Conservation (phyloP, 2,888 invertebrate genomes). For the Melangyna quadrimaculata region DNA sequence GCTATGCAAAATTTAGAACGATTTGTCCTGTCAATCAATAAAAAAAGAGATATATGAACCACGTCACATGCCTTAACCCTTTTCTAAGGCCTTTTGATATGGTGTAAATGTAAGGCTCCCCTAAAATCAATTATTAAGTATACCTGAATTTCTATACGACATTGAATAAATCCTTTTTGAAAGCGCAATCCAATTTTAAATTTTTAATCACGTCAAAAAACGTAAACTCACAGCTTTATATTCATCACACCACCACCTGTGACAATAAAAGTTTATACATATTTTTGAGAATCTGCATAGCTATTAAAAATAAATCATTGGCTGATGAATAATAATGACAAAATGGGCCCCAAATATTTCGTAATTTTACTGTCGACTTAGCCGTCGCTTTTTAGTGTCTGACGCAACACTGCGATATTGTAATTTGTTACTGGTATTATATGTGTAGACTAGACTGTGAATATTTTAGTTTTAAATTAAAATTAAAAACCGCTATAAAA, state of each 20-base stretch:
- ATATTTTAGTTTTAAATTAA: neutral
- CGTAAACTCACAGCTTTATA: neutral
- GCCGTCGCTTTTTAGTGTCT: too few species aligned
- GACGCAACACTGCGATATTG: too few species aligned
- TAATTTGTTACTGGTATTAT: too few species aligned
- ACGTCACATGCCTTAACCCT: neutral
- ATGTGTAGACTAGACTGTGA: too few species aligned
- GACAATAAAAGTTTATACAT: constrained; percentile 29
- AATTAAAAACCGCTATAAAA: neutral
- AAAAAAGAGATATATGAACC: neutral
- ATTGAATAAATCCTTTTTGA: constrained; percentile 35
- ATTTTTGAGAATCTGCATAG: neutral
- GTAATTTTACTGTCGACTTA: too few species aligned
- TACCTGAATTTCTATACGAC: neutral
- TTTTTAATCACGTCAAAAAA: constrained; percentile 23
- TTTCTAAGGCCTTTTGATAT: constrained; percentile 1
- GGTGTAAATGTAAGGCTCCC: neutral
- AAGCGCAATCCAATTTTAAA: constrained; percentile 45
- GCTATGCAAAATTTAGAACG: neutral
- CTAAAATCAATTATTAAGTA: constrained; percentile 30
- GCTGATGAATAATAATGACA: neutral
- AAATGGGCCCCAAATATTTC: neutral
- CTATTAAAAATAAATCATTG: neutral
- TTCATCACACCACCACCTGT: constrained; percentile 7
- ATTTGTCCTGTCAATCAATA: constrained; percentile 16